phyloP scores from a whole-genome alignment of 1,140 invertebrate genomes.

The Delia radicum region DNA sequence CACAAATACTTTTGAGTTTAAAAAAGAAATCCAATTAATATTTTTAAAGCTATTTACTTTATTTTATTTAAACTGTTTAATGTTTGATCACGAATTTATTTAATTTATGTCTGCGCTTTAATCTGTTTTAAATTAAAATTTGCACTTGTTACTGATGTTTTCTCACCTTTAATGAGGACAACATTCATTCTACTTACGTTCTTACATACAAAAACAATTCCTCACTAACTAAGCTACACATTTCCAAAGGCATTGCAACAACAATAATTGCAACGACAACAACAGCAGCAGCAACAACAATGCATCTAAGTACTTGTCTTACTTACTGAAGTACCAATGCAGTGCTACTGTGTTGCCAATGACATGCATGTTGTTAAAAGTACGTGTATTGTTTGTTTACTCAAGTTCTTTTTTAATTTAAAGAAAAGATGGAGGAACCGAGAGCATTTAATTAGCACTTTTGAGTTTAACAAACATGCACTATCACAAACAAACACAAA shows the following conservation, averaged over 20 bases:
- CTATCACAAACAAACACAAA: neutral
- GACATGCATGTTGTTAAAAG: neutral
- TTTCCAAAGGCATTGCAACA: no score
- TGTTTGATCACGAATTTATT: neutral
- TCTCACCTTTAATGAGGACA: constrained; percentile 1
- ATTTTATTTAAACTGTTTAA: neutral
- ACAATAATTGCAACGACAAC: no score
- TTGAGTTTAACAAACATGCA: neutral
- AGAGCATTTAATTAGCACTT: neutral
- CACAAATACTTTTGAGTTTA: no score
- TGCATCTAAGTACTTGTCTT: neutral
- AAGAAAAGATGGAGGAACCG: neutral
- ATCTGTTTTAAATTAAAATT: constrained; percentile 2
- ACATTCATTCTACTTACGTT: neutral
- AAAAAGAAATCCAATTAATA: no score
- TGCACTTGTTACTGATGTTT: neutral
- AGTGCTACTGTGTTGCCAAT: neutral
- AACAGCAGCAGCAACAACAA: neutral
- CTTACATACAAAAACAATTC: no score
- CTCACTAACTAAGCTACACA: no score
- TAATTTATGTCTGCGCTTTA: neutral
- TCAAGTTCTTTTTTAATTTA: neutral
- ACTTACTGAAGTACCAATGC: neutral
- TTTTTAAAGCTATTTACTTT: no score
- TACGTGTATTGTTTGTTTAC: neutral